These are phyloP conservation scores for Drosophila lutescens DNA, from an alignment of 2,888 invertebrate genomes.

Conservation along the genomic window DNA sequence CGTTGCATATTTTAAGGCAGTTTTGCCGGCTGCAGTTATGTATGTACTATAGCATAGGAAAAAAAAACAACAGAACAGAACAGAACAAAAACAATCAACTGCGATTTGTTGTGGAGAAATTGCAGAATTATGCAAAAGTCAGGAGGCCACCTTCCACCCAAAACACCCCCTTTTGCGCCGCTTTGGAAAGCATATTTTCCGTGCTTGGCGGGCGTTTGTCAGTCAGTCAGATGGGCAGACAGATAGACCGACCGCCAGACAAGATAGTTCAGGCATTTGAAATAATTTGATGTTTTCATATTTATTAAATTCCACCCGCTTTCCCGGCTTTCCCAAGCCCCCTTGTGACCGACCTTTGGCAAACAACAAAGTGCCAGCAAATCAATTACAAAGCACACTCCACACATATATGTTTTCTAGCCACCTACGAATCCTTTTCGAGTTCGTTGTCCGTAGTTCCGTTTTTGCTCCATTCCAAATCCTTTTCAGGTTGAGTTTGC, in stretches of 20 bases:
- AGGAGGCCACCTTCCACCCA: slow-evolving; percentile 3
- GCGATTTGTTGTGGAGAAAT: slow-evolving; percentile 79
- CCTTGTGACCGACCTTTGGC: slow-evolving; percentile 33
- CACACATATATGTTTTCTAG: neutral
- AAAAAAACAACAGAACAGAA: slow-evolving; percentile 11
- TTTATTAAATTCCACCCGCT: slow-evolving; percentile 70
- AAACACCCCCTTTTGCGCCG: neutral
- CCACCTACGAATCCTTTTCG: slow-evolving; percentile 18
- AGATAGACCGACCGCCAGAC: slow-evolving; percentile 38
- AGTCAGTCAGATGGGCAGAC: slow-evolving; percentile 42
- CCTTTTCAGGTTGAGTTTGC: slow-evolving; percentile 50
- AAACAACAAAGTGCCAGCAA: slow-evolving; percentile 73
- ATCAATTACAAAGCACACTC: slow-evolving; percentile 62
- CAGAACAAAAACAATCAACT: slow-evolving; percentile 74
- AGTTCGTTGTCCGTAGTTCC: slow-evolving; percentile 73
- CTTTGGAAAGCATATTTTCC: slow-evolving; percentile 58
- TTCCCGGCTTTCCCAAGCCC: too few relatives aligned
- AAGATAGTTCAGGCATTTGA: slow-evolving; percentile 63
- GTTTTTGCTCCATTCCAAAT: slow-evolving; percentile 35
- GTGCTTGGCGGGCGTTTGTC: slow-evolving; percentile 71
- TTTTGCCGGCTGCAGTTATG: slow-evolving; percentile 63
- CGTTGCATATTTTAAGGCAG: slow-evolving; percentile 79
- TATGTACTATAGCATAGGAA: slow-evolving; percentile 34
- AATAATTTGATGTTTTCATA: slow-evolving; percentile 79
- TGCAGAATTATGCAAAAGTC: slow-evolving; percentile 76